phyloP scores from a whole-genome alignment of 2,113 vertebrate species.

The Apodemus speciosus region DNA sequence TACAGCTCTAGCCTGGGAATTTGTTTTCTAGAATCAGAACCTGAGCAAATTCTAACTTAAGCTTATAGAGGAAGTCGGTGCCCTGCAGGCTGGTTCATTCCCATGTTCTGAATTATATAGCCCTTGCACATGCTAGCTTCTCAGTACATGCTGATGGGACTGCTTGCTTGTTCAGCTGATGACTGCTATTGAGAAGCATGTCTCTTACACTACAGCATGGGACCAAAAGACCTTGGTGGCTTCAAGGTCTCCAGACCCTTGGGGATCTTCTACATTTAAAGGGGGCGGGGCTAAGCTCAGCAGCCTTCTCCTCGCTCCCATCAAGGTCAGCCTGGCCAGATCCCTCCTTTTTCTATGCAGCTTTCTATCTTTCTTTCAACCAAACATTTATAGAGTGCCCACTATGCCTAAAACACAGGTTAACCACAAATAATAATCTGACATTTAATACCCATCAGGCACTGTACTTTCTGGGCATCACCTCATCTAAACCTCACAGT shows the following conservation, averaged over 20 bases:
- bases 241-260: background rate
- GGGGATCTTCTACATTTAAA: background rate
- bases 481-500: conserved; percentile 40
- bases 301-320: background rate
- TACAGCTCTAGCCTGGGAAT: background rate
- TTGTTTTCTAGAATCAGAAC: conserved; percentile 34
- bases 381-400: background rate
- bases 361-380: background rate
- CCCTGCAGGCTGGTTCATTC: conserved; percentile 49
- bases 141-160: conserved; percentile 54
- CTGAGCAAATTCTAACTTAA: background rate
- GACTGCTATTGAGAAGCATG: background rate
- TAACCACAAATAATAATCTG: background rate
- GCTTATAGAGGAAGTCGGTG: background rate
- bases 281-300: background rate
- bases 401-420: background rate
- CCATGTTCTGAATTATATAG: conserved; percentile 42
- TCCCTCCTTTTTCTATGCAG: background rate
- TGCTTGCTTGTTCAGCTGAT: conserved; percentile 48
- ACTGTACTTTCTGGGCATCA: background rate
- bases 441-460: background rate
- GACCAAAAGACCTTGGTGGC: background rate
- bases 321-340: background rate
- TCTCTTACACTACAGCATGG: background rate
- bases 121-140: conserved; percentile 48